Evolutionary conservation across 2,888 invertebrate genomes (phyloP).

Genomic region (Sinopyrophorus schimmeli): DNA sequence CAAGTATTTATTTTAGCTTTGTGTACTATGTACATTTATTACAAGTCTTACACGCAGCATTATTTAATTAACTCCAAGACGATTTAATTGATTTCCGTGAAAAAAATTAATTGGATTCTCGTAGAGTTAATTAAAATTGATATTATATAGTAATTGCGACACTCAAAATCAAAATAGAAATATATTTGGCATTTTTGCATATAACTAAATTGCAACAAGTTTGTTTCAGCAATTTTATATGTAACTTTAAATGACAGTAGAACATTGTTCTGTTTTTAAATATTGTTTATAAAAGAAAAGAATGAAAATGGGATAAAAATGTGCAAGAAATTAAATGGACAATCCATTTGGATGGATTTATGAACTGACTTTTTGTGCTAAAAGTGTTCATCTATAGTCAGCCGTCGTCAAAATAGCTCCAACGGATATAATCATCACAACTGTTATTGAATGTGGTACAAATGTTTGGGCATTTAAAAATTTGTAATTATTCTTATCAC

Average conservation of each 20-base stretch:
- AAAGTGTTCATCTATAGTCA: conserved; percentile 54
- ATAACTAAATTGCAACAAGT: conserved; percentile 6
- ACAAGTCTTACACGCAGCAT: conserved; percentile 29
- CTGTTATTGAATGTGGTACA: conserved; percentile 38
- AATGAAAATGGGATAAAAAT: conserved; percentile 42
- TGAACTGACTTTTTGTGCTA: conserved; percentile 47
- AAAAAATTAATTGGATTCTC: no score
- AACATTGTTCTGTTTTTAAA: conserved; percentile 57
- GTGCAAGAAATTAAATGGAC: conserved; percentile 32
- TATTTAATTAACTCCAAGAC: conserved; percentile 22
- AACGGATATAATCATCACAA: conserved; percentile 48
- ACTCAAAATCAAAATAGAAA: conserved; percentile 30
- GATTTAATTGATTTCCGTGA: no score
- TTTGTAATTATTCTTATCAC: no score
- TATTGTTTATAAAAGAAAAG: conserved; percentile 56
- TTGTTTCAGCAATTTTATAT: conserved; percentile 40
- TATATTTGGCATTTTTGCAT: conserved; percentile 33
- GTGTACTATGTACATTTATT: conserved; percentile 52
- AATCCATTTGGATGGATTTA: conserved; percentile 30
- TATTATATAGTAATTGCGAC: conserved; percentile 24
- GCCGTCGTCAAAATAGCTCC: conserved; percentile 47
- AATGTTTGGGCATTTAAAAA: conserved; percentile 31
- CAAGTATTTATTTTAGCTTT: conserved; percentile 41
- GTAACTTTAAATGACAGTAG: conserved; percentile 50
- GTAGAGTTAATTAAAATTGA: conserved; percentile 14